A percentile compares a stretch with the other conserved stretches of the same genome.
phyloP scores from a whole-genome alignment of 64 coral and sea anemone genomes.

The Pachyseris speciosa region DNA sequence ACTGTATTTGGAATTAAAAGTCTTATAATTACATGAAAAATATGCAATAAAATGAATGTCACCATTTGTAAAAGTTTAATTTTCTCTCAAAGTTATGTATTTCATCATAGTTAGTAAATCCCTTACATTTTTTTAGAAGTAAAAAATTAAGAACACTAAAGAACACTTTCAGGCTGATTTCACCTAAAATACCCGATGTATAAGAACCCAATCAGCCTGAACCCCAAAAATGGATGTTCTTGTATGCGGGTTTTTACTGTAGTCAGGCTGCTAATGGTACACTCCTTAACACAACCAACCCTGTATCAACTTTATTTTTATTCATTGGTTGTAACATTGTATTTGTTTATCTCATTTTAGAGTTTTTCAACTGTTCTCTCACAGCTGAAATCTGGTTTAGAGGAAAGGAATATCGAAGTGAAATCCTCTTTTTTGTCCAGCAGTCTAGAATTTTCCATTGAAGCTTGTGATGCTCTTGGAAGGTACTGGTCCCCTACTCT shows the following conservation, averaged over 20 bases:
- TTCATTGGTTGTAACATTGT: neutral
- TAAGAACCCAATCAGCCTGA: slow-evolving; percentile 80
- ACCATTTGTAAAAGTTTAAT: too few species aligned
- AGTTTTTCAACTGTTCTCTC: slow-evolving; percentile 34
- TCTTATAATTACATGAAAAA: too few species aligned
- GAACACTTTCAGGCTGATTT: slow-evolving; percentile 39
- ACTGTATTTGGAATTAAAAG: neutral
- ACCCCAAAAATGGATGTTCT: slow-evolving; percentile 74
- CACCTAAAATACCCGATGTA: slow-evolving; percentile 77
- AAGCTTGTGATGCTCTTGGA: slow-evolving; percentile 52
- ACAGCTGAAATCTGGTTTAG: slow-evolving; percentile 34
- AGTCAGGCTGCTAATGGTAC: too few species aligned
- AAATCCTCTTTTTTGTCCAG: slow-evolving; percentile 19
- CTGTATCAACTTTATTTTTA: too few species aligned
- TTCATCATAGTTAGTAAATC: too few species aligned
- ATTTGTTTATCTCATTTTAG: neutral
- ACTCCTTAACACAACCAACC: too few species aligned
- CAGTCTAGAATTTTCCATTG: slow-evolving; percentile 53
- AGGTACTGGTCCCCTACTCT: too few species aligned
- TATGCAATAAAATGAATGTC: too few species aligned
- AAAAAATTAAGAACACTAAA: neutral
- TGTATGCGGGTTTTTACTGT: slow-evolving; percentile 15
- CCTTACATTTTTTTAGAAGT: neutral
- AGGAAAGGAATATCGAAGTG: slow-evolving; percentile 17
- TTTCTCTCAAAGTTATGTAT: too few species aligned